phyloP scores from a whole-genome alignment of 2,888 invertebrate genomes.

The Epiblema foenella region DNA sequence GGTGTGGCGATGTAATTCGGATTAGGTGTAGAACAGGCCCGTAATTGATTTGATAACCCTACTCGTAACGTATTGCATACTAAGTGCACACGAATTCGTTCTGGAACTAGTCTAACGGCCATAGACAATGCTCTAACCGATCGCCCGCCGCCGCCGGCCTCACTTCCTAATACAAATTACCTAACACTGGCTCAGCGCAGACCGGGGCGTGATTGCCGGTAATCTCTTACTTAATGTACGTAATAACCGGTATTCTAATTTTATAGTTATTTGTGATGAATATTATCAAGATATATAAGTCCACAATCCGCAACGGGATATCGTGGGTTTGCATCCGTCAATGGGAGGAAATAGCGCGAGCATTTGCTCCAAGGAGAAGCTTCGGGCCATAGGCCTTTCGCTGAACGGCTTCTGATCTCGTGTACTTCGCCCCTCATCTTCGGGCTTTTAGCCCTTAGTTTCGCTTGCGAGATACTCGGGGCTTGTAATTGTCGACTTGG shows the following conservation, averaged over 20 bases:
- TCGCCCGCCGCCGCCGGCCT: conserved; percentile 52
- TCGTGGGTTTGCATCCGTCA: neutral
- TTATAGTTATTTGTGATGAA: neutral
- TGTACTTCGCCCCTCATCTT: too few relatives aligned
- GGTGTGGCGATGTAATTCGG: conserved; percentile 2
- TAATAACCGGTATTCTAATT: conserved; percentile 24
- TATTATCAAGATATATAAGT: neutral
- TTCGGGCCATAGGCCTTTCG: too few relatives aligned
- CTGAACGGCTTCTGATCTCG: too few relatives aligned
- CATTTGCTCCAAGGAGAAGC: too few relatives aligned
- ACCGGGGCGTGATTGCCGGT: neutral
- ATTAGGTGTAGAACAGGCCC: conserved; percentile 4
- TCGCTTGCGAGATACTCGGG: too few relatives aligned
- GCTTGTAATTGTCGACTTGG: too few relatives aligned
- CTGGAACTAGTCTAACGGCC: conserved; percentile 60
- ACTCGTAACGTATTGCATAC: conserved; percentile 30
- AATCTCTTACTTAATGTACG: conserved; percentile 10
- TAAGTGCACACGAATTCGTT: conserved; percentile 57
- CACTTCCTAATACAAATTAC: conserved; percentile 48
- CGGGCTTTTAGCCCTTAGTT: too few relatives aligned
- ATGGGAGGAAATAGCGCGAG: too few relatives aligned
- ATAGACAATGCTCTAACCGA: conserved; percentile 51
- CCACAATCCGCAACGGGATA: neutral
- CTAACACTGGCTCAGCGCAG: conserved; percentile 43
- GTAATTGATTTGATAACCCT: conserved; percentile 43